Conservation (phyloP, 2,797 vertebrate genomes). For the Scomberomorus guttatus region DNA sequence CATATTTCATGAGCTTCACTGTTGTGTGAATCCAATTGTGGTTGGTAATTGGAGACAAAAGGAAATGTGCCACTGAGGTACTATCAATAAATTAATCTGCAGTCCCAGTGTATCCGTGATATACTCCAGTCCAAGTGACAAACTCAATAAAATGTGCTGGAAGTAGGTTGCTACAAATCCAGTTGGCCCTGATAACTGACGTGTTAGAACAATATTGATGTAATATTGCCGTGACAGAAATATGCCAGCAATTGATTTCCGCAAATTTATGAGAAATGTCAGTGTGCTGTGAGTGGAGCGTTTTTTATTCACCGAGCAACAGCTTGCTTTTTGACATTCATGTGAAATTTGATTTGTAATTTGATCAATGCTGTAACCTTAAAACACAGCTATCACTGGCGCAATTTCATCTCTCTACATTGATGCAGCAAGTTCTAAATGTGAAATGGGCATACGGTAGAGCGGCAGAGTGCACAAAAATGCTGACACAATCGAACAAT, state of each 20-base stretch:
- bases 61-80: slow-evolving; percentile 47
- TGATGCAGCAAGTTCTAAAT: slow-evolving; percentile 6
- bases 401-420: neutral
- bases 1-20: slow-evolving; percentile 50
- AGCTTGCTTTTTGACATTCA: slow-evolving; percentile 42
- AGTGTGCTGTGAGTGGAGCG: neutral
- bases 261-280: slow-evolving; percentile 54
- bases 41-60: slow-evolving; percentile 59
- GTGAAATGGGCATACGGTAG: slow-evolving; percentile 27
- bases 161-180: slow-evolving; percentile 47
- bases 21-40: slow-evolving; percentile 53
- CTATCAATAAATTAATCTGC: slow-evolving; percentile 63
- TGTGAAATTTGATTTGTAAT: slow-evolving; percentile 39
- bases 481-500: slow-evolving; percentile 65
- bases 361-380: slow-evolving; percentile 29
- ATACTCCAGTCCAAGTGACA: slow-evolving; percentile 45
- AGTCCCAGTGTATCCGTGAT: slow-evolving; percentile 30
- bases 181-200: slow-evolving; percentile 43
- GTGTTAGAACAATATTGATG: slow-evolving; percentile 61
- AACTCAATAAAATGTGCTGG: slow-evolving; percentile 60
- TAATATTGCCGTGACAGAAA: slow-evolving; percentile 56
- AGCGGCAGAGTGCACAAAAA: slow-evolving; percentile 45
- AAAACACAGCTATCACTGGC: neutral
- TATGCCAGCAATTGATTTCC: slow-evolving; percentile 55
- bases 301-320: slow-evolving; percentile 45